Evolutionary conservation across 2,113 vertebrate species (phyloP).

Genomic region (Ceyx melanurus): DNA sequence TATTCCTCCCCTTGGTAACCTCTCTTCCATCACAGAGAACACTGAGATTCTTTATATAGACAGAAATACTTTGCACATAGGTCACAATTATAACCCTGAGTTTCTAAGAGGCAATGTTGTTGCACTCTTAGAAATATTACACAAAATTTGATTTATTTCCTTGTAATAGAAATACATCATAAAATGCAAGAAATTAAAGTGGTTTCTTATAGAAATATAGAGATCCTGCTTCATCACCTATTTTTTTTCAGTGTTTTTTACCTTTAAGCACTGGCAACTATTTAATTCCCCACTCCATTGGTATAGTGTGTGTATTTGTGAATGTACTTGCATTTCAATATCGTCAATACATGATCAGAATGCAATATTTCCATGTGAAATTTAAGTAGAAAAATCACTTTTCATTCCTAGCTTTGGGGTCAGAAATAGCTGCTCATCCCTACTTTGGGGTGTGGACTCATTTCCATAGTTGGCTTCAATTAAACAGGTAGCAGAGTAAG

Average conservation of each 20-base stretch:
- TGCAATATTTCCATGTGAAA: background rate
- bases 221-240: background rate
- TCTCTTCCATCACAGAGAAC: background rate
- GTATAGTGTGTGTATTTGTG: accelerated
- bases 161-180: background rate
- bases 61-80: background rate
- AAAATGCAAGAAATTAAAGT: background rate
- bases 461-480: background rate
- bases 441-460: background rate
- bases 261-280: background rate
- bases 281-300: background rate
- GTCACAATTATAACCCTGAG: conserved; percentile 40
- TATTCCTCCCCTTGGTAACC: background rate
- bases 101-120: conserved; percentile 16
- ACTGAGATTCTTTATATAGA: background rate
- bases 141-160: background rate
- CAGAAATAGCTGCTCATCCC: background rate
- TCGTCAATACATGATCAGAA: background rate
- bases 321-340: background rate
- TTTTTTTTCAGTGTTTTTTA: background rate
- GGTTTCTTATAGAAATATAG: background rate
- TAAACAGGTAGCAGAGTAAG: accelerated
- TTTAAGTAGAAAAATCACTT: background rate
- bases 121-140: background rate
- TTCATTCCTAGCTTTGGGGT: background rate